Evolutionary conservation across 2,797 vertebrate genomes (phyloP), one percentile per base, ranked within the genome.

Genomic region (Acanthurus tractus): DNA sequence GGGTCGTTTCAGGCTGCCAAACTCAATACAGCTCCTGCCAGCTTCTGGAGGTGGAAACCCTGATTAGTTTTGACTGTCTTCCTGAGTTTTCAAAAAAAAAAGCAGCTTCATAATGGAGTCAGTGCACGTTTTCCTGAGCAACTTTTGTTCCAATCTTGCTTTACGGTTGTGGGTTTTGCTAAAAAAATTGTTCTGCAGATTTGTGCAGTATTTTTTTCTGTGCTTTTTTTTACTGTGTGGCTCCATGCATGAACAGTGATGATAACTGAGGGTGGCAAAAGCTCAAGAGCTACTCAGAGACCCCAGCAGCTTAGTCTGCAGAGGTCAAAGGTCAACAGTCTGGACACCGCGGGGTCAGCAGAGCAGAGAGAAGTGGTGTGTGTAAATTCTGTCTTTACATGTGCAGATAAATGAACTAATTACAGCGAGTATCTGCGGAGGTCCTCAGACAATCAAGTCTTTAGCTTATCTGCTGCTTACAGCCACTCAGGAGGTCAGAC

Each of bases 401-500:
- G 88, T 82, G 81, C 62, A 83, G 84, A 86, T 88, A 89, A 89
- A 91, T 86, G 71, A 89, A 87, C 80, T 89, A 90, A 93, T 94
- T 93, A 92, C 79, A 80, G 78, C 8, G 53, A 65, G 73, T 75
- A 80, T 81, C 74, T 50, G 83, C 61, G n/a, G 81, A 88, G 84
- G 81, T 85, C 67, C 64, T n/a, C 83, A 86, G 74, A 92, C 88
- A 91, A 90, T 90, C 80, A 74, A 68, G 86, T 84, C 66, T 77
- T 90, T 89, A 91, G 89, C 86, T 86, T 93, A 93, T 93, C 90
- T 88, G 70, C 75, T 77, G 78, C 81, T 86, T 75, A 82, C 86
- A 89, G 90, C 70, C 84, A 89, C 86, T 87, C 83, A 87, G 83
- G 86, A 87, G 90, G 89, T 89, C 91, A 92, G 90, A 91, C 88